Conservation (phyloP, 1,140 invertebrate species). For the Myzus persicae region DNA sequence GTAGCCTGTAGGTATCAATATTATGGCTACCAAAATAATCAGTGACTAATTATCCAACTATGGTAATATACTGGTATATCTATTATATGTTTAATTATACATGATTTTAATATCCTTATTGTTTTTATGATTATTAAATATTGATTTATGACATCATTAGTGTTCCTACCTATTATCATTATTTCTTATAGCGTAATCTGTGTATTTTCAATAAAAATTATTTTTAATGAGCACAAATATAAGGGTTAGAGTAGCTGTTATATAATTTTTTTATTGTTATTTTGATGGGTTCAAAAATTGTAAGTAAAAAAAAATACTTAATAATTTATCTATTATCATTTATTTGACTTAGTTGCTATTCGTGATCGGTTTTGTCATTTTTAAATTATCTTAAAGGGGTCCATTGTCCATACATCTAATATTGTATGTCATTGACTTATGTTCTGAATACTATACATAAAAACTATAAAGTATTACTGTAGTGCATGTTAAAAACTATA, state of each 20-base stretch:
- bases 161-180: background rate
- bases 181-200: background rate
- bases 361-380: background rate
- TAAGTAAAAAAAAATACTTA: background rate
- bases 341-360: background rate
- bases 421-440: too few relatives aligned
- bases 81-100: background rate
- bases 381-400: background rate
- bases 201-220: background rate
- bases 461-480: too few relatives aligned
- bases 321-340: background rate
- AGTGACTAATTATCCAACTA: background rate
- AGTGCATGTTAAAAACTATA: too few relatives aligned
- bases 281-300: background rate
- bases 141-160: background rate
- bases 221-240: background rate
- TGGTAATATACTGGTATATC: background rate
- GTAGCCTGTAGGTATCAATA: background rate
- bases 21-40: background rate
- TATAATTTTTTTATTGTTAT: background rate
- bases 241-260: background rate
- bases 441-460: too few relatives aligned
- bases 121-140: background rate
- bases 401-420: background rate
- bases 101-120: conserved; percentile 6